A percentile compares a stretch with the other conserved stretches of the same genome.
Evolutionary conservation across 2,797 vertebrate genomes (phyloP).

Genomic region (Phoeniculus purpureus): DNA sequence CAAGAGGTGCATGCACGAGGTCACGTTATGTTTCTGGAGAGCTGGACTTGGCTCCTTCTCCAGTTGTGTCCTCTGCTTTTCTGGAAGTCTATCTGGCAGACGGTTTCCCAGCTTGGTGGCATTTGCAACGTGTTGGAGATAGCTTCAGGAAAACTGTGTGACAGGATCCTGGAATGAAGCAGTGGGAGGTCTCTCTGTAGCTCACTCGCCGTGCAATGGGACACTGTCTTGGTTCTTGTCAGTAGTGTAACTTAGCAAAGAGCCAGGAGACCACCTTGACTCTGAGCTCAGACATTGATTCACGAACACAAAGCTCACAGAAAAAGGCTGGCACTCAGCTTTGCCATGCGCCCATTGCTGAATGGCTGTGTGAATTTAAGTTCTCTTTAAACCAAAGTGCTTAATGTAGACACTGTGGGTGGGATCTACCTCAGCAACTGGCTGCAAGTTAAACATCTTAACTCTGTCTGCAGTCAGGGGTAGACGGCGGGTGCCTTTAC

Average conservation of each 20-base stretch:
- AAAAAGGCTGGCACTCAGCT: neutral
- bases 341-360: neutral
- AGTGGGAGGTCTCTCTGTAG: neutral
- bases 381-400: neutral
- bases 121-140: neutral
- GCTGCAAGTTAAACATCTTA: neutral
- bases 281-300: neutral
- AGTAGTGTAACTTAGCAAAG: slow-evolving; percentile 35
- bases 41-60: neutral
- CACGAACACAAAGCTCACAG: neutral
- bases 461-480: neutral
- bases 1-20: neutral
- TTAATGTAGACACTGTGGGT: neutral
- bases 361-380: neutral
- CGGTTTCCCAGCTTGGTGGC: neutral
- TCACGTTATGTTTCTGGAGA: neutral
- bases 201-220: slow-evolving; percentile 22
- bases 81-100: neutral
- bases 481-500: slow-evolving; percentile 20
- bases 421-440: slow-evolving; percentile 9
- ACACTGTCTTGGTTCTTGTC: slow-evolving; percentile 39
- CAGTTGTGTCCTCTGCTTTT: neutral
- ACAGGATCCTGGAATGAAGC: neutral
- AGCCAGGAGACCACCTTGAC: neutral
- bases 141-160: neutral